These are phyloP conservation scores for Cyrtorhinus lividipennis DNA, from an alignment of 1,140 invertebrate genomes.

Conservation along the genomic window DNA sequence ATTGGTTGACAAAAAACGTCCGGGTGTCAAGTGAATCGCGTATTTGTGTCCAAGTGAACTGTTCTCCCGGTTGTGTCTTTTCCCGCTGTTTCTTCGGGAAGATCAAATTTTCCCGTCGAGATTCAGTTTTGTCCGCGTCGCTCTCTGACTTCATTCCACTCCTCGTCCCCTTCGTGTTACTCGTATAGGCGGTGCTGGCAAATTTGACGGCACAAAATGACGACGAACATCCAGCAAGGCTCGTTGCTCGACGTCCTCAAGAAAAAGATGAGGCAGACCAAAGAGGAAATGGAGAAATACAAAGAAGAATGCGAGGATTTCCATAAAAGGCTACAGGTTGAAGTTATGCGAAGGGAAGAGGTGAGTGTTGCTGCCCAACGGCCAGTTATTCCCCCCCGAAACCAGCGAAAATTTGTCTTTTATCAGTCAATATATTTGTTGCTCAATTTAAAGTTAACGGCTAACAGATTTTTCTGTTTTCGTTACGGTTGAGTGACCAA, in stretches of 20 bases:
- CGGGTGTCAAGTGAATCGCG: not conserved
- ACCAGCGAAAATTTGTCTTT: not conserved
- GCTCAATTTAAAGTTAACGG: not conserved
- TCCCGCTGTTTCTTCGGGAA: not conserved
- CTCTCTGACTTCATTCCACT: constrained; percentile 1
- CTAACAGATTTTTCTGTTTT: not conserved
- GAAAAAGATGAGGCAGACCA: constrained; percentile 97
- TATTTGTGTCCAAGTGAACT: not conserved
- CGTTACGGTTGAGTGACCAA: not conserved
- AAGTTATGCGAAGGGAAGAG: constrained; percentile 85
- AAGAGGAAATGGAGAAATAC: constrained; percentile 94
- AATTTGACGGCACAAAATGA: constrained; percentile 40
- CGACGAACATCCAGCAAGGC: constrained; percentile 69
- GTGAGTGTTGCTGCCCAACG: constrained; percentile 44
- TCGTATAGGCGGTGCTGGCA: not conserved
- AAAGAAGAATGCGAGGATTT: constrained; percentile 91
- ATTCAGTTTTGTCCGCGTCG: too few species aligned
- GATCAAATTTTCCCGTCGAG: not conserved
- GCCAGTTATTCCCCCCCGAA: not conserved
- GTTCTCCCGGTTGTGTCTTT: too few species aligned
- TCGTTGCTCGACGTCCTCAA: constrained; percentile 89
- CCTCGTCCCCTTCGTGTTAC: not conserved
- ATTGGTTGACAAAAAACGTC: not conserved
- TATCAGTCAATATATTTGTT: not conserved
- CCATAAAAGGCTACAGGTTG: constrained; percentile 75